Conservation (phyloP, 2,113 vertebrate species). For the Ariopsis seemanni region DNA sequence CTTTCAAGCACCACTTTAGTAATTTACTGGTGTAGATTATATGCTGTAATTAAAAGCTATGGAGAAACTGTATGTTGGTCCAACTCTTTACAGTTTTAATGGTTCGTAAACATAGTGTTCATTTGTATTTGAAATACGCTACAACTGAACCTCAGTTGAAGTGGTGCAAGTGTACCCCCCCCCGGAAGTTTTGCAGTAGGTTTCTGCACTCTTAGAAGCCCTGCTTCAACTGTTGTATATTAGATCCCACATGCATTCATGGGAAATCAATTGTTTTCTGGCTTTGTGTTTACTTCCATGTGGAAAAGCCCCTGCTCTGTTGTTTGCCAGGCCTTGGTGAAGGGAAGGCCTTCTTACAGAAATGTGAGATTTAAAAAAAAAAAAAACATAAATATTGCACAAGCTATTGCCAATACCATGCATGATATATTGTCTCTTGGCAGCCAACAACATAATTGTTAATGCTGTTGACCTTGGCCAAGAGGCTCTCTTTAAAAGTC, state of each 20-base stretch:
- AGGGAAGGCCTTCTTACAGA: conserved; percentile 14
- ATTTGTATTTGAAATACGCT: neutral
- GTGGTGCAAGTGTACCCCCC: neutral
- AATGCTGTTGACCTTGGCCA: conserved; percentile 53
- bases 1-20: neutral
- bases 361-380: conserved; percentile 22
- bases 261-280: conserved; percentile 46
- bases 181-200: neutral
- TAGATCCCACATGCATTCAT: conserved; percentile 26
- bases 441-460: conserved; percentile 59
- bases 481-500: conserved; percentile 38
- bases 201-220: neutral
- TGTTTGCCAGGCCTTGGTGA: conserved; percentile 38
- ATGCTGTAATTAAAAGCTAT: neutral
- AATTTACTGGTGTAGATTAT: neutral
- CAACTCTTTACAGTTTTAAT: neutral
- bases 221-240: conserved; percentile 2
- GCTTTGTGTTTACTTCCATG: conserved; percentile 42
- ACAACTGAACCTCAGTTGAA: neutral
- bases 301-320: conserved; percentile 43
- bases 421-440: conserved; percentile 42
- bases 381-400: conserved; percentile 57
- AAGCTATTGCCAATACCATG: conserved; percentile 49
- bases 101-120: neutral
- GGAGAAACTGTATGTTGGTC: neutral